Conservation (phyloP, 1,140 invertebrate species). For the Ceratoteleas bidentatus region DNA sequence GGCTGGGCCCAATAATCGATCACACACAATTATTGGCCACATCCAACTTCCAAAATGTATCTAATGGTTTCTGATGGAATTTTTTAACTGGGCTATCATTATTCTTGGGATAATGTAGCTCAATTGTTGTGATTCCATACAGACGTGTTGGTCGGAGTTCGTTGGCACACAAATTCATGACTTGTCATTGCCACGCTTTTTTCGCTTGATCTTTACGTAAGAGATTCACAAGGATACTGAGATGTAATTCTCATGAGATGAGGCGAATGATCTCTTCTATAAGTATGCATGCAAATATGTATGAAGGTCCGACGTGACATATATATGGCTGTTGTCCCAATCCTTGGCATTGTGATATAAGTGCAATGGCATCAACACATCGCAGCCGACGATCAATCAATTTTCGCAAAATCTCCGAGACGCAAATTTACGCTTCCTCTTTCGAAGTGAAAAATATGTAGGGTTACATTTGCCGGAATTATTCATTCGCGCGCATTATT, state of each 20-base stretch:
- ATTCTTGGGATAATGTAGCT: too few relatives aligned
- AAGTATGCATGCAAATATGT: conserved; percentile 34
- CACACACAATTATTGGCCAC: too few relatives aligned
- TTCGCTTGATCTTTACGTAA: conserved; percentile 29
- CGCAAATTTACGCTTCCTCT: conserved; percentile 35
- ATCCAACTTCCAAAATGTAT: too few relatives aligned
- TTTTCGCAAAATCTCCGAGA: conserved; percentile 19
- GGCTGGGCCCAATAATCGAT: too few relatives aligned
- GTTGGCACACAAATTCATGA: conserved; percentile 7
- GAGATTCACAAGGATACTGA: conserved; percentile 25
- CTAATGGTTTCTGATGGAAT: too few relatives aligned
- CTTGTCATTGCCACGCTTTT: too few relatives aligned
- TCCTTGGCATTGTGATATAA: conserved; percentile 62
- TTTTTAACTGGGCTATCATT: too few relatives aligned
- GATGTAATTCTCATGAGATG: conserved; percentile 34
- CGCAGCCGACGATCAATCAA: conserved; percentile 55
- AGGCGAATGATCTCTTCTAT: conserved; percentile 40
- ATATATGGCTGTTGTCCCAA: conserved; percentile 35
- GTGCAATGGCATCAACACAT: conserved; percentile 58
- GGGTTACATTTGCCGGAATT: conserved; percentile 1
- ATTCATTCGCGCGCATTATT: conserved; percentile 3
- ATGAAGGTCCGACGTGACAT: conserved; percentile 13
- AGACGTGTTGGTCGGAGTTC: conserved; percentile 11
- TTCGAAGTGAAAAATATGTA: conserved; percentile 18
- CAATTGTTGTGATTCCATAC: not conserved